These are phyloP conservation scores for Leucophora obtusa DNA, from an alignment of 2,888 invertebrate species.

Conservation along the genomic window DNA sequence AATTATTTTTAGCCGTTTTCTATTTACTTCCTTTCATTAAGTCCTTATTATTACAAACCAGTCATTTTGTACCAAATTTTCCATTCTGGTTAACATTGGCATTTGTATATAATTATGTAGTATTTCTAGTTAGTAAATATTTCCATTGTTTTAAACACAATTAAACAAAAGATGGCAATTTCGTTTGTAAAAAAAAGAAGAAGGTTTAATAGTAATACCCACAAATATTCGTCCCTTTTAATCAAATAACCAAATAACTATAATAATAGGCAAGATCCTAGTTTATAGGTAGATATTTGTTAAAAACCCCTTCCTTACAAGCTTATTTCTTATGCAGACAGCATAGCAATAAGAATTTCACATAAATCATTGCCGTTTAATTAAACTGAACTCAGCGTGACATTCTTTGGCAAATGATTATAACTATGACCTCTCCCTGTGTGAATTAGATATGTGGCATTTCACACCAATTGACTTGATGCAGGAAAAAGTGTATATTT, in stretches of 20 bases:
- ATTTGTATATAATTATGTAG: not conserved
- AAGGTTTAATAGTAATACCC: constrained; percentile 5
- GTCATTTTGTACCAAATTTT: constrained; percentile 11
- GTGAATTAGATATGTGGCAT: too few relatives aligned
- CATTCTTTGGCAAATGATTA: constrained; percentile 65
- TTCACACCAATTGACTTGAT: too few relatives aligned
- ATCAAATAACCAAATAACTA: constrained; percentile 15
- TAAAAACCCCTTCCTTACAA: not conserved
- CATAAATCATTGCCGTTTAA: constrained; percentile 68
- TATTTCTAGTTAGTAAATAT: not conserved
- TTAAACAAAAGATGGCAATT: constrained; percentile 10
- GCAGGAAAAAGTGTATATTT: too few relatives aligned
- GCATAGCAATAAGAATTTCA: constrained; percentile 41
- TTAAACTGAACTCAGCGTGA: constrained; percentile 68
- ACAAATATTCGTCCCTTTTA: not conserved
- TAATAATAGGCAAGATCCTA: not conserved
- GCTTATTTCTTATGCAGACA: constrained; percentile 7
- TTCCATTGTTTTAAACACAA: not conserved
- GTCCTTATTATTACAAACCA: not conserved
- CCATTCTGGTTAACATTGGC: constrained; percentile 21
- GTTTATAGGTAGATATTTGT: not conserved
- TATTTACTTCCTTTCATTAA: too few relatives aligned
- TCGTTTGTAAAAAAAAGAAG: not conserved
- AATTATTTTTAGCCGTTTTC: too few relatives aligned
- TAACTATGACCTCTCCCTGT: constrained; percentile 46